Evolutionary conservation across 37 sponge, comb jelly and placozoan genomes (phyloP).

Genomic region (Oscarella lobularis): DNA sequence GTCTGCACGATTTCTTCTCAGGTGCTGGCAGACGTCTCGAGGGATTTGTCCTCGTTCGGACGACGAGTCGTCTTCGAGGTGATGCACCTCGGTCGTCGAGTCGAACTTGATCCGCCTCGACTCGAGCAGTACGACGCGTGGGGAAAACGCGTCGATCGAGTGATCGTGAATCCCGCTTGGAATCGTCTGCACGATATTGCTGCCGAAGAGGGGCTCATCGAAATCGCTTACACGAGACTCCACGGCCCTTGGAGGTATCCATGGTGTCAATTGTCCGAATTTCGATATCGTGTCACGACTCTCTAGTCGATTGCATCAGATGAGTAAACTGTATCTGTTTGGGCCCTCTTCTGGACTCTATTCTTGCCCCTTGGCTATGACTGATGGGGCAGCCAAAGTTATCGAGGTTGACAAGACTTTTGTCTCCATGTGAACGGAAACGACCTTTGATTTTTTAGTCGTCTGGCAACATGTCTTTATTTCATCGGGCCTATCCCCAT

Average conservation of each 20-base stretch:
- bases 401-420: conserved; percentile 25
- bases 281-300: not conserved
- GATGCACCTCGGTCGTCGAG: conserved; percentile 46
- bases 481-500: conserved; percentile 19
- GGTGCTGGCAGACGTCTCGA: conserved; percentile 14
- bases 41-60: conserved; percentile 60
- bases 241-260: conserved; percentile 55
- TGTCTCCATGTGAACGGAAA: not conserved
- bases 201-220: conserved; percentile 78
- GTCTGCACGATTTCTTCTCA: not conserved
- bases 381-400: conserved; percentile 91
- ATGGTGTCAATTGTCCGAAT: no score
- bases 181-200: conserved; percentile 52
- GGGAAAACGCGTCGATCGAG: conserved; percentile 66
- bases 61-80: conserved; percentile 44
- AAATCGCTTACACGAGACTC: conserved; percentile 51
- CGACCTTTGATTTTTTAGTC: not conserved
- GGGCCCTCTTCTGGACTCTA: conserved; percentile 83
- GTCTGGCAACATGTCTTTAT: not conserved
- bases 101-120: conserved; percentile 55
- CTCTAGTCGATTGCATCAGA: conserved; percentile 56
- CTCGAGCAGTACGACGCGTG: conserved; percentile 58
- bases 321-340: conserved; percentile 64
- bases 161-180: conserved; percentile 68
- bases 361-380: conserved; percentile 96